Conservation (phyloP, 1,140 invertebrate species). For the Cherax quadricarinatus region DNA sequence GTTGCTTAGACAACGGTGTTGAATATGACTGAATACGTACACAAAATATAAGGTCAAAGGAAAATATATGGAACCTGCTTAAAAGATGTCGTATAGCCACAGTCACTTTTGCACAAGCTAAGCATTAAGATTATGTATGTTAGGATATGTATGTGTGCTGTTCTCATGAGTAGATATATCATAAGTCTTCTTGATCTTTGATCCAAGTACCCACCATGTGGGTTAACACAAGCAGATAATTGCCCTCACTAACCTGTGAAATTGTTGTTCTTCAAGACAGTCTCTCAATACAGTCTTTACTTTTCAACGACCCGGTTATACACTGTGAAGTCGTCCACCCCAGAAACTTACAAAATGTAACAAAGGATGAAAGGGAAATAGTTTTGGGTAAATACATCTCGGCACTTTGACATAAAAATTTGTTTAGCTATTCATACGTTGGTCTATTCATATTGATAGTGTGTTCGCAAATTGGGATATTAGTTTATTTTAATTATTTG, state of each 20-base stretch:
- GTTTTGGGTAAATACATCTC: too few relatives aligned
- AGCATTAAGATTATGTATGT: conserved; percentile 63
- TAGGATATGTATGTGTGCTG: conserved; percentile 14
- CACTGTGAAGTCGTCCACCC: too few relatives aligned
- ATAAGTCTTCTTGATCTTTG: conserved; percentile 11
- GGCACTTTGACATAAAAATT: too few relatives aligned
- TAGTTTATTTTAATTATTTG: too few relatives aligned
- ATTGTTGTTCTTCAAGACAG: too few relatives aligned
- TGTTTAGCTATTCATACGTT: too few relatives aligned
- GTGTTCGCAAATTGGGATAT: too few relatives aligned
- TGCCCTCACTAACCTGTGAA: neutral
- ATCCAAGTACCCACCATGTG: neutral
- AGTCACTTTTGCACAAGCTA: conserved; percentile 68
- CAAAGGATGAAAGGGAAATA: too few relatives aligned
- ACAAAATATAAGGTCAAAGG: conserved; percentile 15
- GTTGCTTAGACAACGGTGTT: neutral
- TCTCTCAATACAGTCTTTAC: too few relatives aligned
- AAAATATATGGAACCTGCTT: conserved; percentile 32
- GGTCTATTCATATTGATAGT: too few relatives aligned
- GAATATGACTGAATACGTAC: neutral
- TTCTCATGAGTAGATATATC: neutral
- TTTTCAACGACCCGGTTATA: too few relatives aligned
- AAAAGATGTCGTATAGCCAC: conserved; percentile 51
- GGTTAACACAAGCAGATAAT: neutral
- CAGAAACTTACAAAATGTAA: too few relatives aligned